Evolutionary conservation across 2,888 invertebrate genomes (phyloP).

Genomic region (Ceramica pisi): DNA sequence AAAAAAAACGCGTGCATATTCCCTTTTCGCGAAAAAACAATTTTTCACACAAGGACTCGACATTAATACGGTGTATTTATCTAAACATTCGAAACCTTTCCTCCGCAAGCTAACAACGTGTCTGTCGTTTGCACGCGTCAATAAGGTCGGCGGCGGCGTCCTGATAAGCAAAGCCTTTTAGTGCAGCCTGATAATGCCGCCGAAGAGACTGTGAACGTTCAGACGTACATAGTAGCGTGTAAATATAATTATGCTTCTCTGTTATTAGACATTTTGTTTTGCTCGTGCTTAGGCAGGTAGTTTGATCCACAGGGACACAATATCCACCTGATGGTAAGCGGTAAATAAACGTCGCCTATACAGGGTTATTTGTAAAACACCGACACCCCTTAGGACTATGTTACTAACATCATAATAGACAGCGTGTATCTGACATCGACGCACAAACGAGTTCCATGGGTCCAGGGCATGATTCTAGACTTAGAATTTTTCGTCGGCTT

Average conservation of each 20-base stretch:
- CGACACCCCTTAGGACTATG: too few relatives aligned
- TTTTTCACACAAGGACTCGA: background rate
- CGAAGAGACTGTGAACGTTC: conserved; percentile 46
- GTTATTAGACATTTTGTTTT: background rate
- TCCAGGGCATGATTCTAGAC: too few relatives aligned
- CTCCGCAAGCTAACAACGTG: conserved; percentile 21
- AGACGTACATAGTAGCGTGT: conserved; percentile 4
- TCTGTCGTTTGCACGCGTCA: conserved; percentile 51
- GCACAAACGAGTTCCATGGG: too few relatives aligned
- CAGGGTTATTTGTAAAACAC: too few relatives aligned
- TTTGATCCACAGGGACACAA: background rate
- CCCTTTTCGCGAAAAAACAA: background rate
- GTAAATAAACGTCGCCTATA: too few relatives aligned
- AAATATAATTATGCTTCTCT: conserved; percentile 12
- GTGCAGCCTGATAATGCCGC: conserved; percentile 65
- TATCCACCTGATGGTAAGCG: too few relatives aligned
- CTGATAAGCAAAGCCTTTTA: conserved; percentile 74
- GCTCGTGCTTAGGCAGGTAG: background rate
- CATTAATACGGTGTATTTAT: conserved; percentile 27
- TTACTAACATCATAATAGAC: too few relatives aligned
- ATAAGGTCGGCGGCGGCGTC: conserved; percentile 28
- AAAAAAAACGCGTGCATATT: too few relatives aligned
- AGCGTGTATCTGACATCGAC: too few relatives aligned
- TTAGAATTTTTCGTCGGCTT: too few relatives aligned
- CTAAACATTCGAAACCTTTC: conserved; percentile 44